A percentile compares a stretch with the other conserved stretches of the same genome.
These are phyloP conservation scores for Thyatira batis DNA, from an alignment of 2,888 invertebrate species.

Conservation along the genomic window DNA sequence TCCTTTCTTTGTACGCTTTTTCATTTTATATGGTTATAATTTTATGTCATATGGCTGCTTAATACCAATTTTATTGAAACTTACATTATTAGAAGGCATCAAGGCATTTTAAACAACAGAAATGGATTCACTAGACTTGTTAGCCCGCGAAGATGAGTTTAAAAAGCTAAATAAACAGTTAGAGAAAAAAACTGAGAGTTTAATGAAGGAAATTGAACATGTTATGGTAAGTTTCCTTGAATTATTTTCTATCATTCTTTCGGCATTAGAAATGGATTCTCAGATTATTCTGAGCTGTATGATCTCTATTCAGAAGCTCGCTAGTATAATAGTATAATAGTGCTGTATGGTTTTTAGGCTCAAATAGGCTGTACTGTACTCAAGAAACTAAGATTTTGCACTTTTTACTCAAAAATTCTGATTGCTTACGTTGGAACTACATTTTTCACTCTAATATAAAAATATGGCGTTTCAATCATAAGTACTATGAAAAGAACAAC, in stretches of 20 bases:
- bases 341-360: no score
- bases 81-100: no score
- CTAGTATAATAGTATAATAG: no score
- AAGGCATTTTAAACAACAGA: slow-evolving; percentile 16
- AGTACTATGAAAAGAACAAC: no score
- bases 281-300: no score
- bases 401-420: no score
- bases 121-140: slow-evolving; percentile 67
- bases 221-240: slow-evolving; percentile 56
- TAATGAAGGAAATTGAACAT: slow-evolving; percentile 72
- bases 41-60: slow-evolving; percentile 1
- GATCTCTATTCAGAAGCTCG: no score
- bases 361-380: no score
- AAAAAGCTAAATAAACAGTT: slow-evolving; percentile 72
- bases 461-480: no score
- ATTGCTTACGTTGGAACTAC: no score
- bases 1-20: background rate
- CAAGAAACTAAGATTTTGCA: no score
- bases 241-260: background rate
- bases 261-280: background rate
- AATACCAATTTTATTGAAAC: background rate
- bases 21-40: slow-evolving; percentile 3
- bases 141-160: slow-evolving; percentile 74
- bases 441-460: no score
- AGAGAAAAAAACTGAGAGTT: slow-evolving; percentile 70